These are phyloP conservation scores for Ophonus ardosiacus DNA, from an alignment of 2,888 invertebrate species.

Conservation along the genomic window DNA sequence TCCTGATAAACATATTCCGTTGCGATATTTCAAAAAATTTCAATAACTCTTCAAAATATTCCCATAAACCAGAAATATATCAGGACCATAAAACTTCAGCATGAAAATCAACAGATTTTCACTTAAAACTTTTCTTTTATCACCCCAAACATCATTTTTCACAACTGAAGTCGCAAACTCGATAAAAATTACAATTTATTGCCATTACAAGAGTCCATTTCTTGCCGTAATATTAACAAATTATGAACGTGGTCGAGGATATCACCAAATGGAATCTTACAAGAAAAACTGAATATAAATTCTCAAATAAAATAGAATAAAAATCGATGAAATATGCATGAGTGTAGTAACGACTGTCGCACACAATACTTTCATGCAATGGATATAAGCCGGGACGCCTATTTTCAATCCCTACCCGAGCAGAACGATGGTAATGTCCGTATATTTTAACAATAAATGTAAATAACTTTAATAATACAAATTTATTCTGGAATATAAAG, in stretches of 20 bases:
- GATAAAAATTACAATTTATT: slow-evolving; percentile 17
- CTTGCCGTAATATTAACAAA: slow-evolving; percentile 17
- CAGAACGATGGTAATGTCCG: neutral
- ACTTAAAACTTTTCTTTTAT: slow-evolving; percentile 1
- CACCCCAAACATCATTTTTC: slow-evolving; percentile 2
- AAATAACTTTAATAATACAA: slow-evolving; percentile 24
- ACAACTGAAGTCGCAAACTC: slow-evolving; percentile 1
- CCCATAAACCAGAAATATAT: neutral
- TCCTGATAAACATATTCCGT: neutral
- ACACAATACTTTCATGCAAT: slow-evolving; percentile 16
- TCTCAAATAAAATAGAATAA: slow-evolving; percentile 53
- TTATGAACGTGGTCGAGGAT: neutral
- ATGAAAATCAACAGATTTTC: neutral
- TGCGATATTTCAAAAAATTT: neutral
- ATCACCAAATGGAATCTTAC: slow-evolving; percentile 11
- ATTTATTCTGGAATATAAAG: slow-evolving; percentile 26
- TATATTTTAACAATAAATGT: slow-evolving; percentile 37
- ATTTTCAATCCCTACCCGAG: neutral
- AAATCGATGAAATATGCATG: slow-evolving; percentile 60
- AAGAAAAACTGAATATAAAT: slow-evolving; percentile 53
- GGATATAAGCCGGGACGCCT: neutral
- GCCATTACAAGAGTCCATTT: slow-evolving; percentile 14
- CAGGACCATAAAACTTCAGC: neutral
- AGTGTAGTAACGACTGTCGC: slow-evolving; percentile 47
- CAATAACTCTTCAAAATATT: neutral